phyloP scores from a whole-genome alignment of 1,140 invertebrate genomes.

The Aphelenchoides fujianensis region DNA sequence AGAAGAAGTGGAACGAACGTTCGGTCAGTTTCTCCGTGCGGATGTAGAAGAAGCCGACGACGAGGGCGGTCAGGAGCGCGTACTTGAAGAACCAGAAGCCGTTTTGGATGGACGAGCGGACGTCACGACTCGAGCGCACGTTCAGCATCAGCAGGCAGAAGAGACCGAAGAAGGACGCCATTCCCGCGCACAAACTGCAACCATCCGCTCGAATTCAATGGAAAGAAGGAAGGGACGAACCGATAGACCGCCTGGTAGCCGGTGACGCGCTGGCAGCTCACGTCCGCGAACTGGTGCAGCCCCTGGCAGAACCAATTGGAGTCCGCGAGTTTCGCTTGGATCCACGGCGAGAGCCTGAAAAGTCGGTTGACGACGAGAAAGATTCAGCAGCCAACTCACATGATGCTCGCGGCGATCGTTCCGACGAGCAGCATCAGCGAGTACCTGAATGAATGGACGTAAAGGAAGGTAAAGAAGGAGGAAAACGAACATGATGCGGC shows the following conservation, averaged over 20 bases:
- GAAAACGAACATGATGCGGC: conserved; percentile 80
- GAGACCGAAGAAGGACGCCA: conserved; percentile 85
- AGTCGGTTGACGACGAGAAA: no score
- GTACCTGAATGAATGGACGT: conserved; percentile 69
- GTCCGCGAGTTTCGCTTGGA: conserved; percentile 74
- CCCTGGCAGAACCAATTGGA: conserved; percentile 58
- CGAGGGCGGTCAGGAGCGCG: conserved; percentile 83
- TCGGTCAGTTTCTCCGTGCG: conserved; percentile 74
- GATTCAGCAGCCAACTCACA: no score
- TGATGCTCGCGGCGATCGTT: conserved; percentile 83
- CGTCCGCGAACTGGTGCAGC: conserved; percentile 30
- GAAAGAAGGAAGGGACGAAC: conserved; percentile 30
- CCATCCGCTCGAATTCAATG: conserved; percentile 68
- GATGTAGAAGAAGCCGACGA: conserved; percentile 95
- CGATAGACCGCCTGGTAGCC: conserved; percentile 61
- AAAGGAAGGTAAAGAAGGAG: no score
- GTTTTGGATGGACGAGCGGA: conserved; percentile 89
- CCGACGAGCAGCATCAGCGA: conserved; percentile 85
- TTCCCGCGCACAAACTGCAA: conserved; percentile 91
- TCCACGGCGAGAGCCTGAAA: conserved; percentile 81
- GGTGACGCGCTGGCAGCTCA: conserved; percentile 50
- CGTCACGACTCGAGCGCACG: conserved; percentile 86
- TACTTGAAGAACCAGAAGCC: conserved; percentile 99
- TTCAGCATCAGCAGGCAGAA: conserved; percentile 91
- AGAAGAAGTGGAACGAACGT: no score